Evolutionary conservation across 2,797 vertebrate genomes (phyloP), one percentile per base, ranked within the genome.

Genomic region (Brotula barbata): DNA sequence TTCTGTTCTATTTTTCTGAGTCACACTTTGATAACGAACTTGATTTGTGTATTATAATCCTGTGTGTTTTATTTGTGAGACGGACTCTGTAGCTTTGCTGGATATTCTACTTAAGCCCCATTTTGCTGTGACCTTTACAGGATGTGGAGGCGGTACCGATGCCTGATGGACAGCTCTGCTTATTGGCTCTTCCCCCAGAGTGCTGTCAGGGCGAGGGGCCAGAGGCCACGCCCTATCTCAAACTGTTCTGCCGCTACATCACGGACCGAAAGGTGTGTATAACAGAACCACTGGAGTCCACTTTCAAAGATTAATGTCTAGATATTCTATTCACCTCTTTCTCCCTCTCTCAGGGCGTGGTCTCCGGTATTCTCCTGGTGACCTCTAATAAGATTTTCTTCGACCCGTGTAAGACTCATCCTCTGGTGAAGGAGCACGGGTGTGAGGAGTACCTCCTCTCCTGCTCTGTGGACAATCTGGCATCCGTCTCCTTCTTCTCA

Each of bases 371-470:
- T 80, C 84, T 93, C 62, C 53, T 93, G 75, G 90, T 93, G 68
- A 92, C 91, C 0, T 71, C 90, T 16, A 91, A 85, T 62, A 93
- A 93, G 81, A 88, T 93, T 70, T 93, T 93, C 83, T 93, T 93
- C 42, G 92, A 93, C 72, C 92, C 92, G 2, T 89, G 89, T 71
- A 93, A 93, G 82, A 91, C 86, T 1, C 91, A 92, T 43, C 89
- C 89, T 9, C 81, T 93, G 62, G 92, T 93, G 64, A 82, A 76
- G 84, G 92, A 93, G 36, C 84, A 93, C 0, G 92, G 92, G 58
- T 93, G 89, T 31, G 92, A 93, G 69, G 91, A 93, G 49, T 93
- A 93, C 59, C 88, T 93, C 42, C 84, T 93, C 72, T 92, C 91
- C 2, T 91, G 87, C 68, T 81, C 87, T 4, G 61, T 92, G 8